Percentiles rank a stretch among this genome's conserved stretches.
phyloP scores from a whole-genome alignment of 2,888 invertebrate genomes.

The Oscheius myriophilus region DNA sequence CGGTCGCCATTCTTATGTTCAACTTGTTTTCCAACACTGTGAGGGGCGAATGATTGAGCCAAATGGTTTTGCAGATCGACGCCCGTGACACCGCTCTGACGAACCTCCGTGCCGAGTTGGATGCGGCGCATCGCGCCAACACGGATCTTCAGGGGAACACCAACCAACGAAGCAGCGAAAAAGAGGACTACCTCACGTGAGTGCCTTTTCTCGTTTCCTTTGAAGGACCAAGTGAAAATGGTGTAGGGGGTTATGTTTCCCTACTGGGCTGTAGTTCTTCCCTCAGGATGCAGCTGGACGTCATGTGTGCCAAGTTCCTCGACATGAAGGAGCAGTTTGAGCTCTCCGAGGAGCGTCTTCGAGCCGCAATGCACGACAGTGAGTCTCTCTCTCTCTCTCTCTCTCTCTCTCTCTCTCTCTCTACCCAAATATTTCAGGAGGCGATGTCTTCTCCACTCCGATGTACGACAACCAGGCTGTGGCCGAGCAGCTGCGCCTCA shows the following conservation, averaged over 20 bases:
- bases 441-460: neutral
- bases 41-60: neutral
- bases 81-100: neutral
- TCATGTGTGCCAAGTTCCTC: conserved; percentile 37
- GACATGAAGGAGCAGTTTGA: conserved; percentile 33
- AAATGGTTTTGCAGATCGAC: conserved; percentile 1
- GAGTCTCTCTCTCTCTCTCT: conserved; percentile 13
- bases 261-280: neutral
- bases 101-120: neutral
- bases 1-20: too few species aligned
- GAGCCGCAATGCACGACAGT: conserved; percentile 14
- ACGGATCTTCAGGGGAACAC: neutral
- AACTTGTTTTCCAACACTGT: too few species aligned
- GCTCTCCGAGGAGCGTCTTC: conserved; percentile 27
- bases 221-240: too few species aligned
- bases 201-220: too few species aligned
- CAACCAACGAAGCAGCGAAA: neutral
- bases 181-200: conserved; percentile 4
- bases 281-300: conserved; percentile 36
- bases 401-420: conserved; percentile 3
- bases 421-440: neutral
- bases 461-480: neutral
- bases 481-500: conserved; percentile 4
- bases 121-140: neutral
- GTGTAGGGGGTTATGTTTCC: too few species aligned